Evolutionary conservation across 2,888 invertebrate species (phyloP).

Genomic region (Hetaerina titia): DNA sequence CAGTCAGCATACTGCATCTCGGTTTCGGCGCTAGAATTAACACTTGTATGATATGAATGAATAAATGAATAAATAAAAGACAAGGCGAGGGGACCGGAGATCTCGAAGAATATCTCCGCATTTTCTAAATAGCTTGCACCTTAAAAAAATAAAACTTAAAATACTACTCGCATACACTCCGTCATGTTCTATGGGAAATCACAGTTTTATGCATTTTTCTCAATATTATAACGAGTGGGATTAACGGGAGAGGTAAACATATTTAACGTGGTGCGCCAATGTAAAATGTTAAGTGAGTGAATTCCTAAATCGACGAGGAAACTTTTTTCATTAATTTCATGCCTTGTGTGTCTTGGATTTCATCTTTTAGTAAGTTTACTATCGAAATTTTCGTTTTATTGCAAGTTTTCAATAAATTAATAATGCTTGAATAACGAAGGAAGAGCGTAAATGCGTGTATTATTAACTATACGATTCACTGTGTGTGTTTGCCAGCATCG

Average conservation of each 20-base stretch:
- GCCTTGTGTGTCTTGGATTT: neutral
- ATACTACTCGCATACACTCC: too few relatives aligned
- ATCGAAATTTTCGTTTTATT: neutral
- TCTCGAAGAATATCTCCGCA: too few relatives aligned
- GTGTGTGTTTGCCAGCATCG: too few relatives aligned
- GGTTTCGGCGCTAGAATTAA: too few relatives aligned
- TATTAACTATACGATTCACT: too few relatives aligned
- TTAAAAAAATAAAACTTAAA: too few relatives aligned
- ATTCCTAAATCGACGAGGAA: neutral
- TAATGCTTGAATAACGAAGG: neutral
- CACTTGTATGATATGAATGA: too few relatives aligned
- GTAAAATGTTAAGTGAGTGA: neutral
- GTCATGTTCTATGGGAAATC: neutral
- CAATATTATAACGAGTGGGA: neutral
- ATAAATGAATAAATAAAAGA: too few relatives aligned
- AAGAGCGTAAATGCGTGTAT: neutral
- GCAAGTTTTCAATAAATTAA: neutral
- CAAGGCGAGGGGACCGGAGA: too few relatives aligned
- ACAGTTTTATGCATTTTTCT: neutral
- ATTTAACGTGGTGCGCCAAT: neutral
- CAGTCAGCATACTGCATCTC: too few relatives aligned
- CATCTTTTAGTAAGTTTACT: neutral
- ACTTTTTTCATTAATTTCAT: constrained; percentile 6
- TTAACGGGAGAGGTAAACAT: neutral
- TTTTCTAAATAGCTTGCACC: too few relatives aligned